Base-by-base conservation (phyloP, 2,888 invertebrate genomes). In the Deroplatys truncata region DNA sequence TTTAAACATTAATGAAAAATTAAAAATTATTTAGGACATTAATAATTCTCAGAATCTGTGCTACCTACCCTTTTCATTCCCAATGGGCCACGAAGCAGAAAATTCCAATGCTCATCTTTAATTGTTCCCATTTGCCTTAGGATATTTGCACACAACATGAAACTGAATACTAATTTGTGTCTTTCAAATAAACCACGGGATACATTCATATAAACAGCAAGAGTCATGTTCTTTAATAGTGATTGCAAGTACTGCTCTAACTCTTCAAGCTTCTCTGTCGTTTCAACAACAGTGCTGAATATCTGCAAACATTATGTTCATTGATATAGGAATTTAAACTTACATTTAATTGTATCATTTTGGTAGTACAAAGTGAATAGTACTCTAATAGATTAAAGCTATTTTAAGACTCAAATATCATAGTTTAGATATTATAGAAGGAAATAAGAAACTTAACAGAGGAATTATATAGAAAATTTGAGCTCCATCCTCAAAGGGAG, bases 111-210 rank as follows among this genome's bases (percentile, higher is more conserved):
- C 0, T 93, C 93, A 0, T 94, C 94, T 0, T 92, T 93, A 20
- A 98, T 95, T 0, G 94, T 92, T 0, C 94, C 95, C 0, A 95
- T 95, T 92, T 97, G 95, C 88, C 96, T 94, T 92, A 96, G 95
- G 91, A 98, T 96, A 5, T 97, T 96, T 90, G 96, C 94, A 92
- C 97, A 97, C 25, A 98, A 93, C 94, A 98, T 95, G 92, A 98
- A 97, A 92, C 97, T 98, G 93, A 97, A 98, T 89, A 98, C 96
- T 1, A 98, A 94, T 93, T 98, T 98, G 93, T 99, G 98, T 90
- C 96, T 95, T 93, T 98, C 98, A 92, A 98, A 98, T 16, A 99
- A 94, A 0, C 98, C 98, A 89, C 98, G 95, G 0, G 98, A 98
- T 72, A 98, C 97, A 92, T 98, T 98, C 15, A 96, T 96, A 92